Conservation (phyloP, 2,797 vertebrate species). For the Pampus argenteus region DNA sequence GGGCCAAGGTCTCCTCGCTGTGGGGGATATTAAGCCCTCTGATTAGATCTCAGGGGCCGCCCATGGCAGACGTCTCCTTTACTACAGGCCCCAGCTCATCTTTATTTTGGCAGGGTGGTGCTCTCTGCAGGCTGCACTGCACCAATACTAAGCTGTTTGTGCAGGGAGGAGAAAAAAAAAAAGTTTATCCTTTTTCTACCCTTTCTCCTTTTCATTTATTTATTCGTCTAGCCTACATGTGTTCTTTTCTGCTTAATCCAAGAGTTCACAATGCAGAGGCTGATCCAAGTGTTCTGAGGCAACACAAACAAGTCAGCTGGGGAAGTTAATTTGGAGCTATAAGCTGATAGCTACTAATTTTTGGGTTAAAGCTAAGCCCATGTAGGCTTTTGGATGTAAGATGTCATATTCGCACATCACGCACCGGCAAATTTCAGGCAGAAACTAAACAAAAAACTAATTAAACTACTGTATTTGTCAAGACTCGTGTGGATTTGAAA, state of each 20-base stretch:
- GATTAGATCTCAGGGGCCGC: conserved; percentile 86
- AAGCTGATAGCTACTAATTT: conserved; percentile 36
- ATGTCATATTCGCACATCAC: conserved; percentile 49
- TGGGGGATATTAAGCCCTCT: conserved; percentile 87
- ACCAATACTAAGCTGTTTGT: conserved; percentile 85
- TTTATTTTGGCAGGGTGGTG: conserved; percentile 86
- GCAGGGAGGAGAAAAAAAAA: conserved; percentile 61
- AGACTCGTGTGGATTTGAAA: conserved; percentile 60
- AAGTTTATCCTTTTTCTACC: conserved; percentile 63
- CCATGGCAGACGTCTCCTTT: conserved; percentile 83
- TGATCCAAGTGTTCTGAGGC: conserved; percentile 60
- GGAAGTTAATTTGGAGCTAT: conserved; percentile 28
- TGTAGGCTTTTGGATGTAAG: conserved; percentile 21
- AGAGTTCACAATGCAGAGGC: conserved; percentile 59
- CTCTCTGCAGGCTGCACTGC: conserved; percentile 85
- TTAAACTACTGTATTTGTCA: conserved; percentile 74
- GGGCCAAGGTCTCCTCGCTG: conserved; percentile 85
- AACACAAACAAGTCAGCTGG: conserved; percentile 49
- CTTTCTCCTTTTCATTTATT: conserved; percentile 76
- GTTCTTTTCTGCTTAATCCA: conserved; percentile 65
- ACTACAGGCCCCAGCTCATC: conserved; percentile 84
- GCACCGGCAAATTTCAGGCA: conserved; percentile 24
- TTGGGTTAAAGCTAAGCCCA: conserved; percentile 22
- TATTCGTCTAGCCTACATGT: conserved; percentile 70
- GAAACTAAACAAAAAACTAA: conserved; percentile 69